A percentile compares a stretch with the other conserved stretches of the same genome.
Evolutionary conservation across 1,140 invertebrate species (phyloP).

Genomic region (Hirudo medicinalis): DNA sequence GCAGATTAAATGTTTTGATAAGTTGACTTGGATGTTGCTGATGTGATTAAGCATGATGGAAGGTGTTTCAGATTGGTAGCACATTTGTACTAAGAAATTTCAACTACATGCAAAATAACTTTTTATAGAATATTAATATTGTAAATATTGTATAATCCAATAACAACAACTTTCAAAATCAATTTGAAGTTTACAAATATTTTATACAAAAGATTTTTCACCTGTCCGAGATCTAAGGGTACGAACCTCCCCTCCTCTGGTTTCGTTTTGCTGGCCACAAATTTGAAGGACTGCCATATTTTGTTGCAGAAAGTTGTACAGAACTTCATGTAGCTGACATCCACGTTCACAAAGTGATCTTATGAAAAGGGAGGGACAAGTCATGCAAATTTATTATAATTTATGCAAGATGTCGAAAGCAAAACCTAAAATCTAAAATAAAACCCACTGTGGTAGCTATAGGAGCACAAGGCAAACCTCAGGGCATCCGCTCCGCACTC

Average conservation of each 20-base stretch:
- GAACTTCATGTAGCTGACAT: slow-evolving; percentile 32
- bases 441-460: slow-evolving; percentile 66
- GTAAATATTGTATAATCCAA: too few relatives aligned
- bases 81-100: too few relatives aligned
- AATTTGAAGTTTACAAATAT: too few relatives aligned
- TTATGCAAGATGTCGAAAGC: background rate
- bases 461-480: slow-evolving; percentile 85
- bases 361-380: background rate
- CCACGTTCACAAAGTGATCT: slow-evolving; percentile 35
- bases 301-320: slow-evolving; percentile 40
- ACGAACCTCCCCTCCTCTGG: background rate
- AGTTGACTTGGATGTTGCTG: too few relatives aligned
- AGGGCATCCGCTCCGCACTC: slow-evolving; percentile 97
- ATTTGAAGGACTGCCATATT: slow-evolving; percentile 38
- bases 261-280: background rate
- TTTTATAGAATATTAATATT: background rate
- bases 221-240: background rate
- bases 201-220: background rate
- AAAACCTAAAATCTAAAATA: background rate
- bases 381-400: background rate
- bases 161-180: too few relatives aligned
- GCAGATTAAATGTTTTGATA: background rate
- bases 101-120: background rate
- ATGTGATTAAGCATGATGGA: background rate
- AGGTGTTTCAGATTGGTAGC: background rate